Base-by-base conservation (phyloP, 2,888 invertebrate species). In the Lobophora halterata region DNA sequence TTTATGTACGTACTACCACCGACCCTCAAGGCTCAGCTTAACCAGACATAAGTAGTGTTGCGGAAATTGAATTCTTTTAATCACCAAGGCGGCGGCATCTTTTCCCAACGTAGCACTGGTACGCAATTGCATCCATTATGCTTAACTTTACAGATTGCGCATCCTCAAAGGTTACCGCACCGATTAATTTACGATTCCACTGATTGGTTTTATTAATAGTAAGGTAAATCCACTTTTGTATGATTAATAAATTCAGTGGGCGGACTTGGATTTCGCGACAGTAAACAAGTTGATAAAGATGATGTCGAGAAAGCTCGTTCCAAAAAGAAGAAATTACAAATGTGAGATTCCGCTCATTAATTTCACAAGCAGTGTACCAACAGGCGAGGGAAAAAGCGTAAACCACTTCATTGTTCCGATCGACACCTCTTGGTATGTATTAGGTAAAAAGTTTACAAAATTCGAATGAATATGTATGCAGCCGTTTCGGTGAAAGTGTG, bases 51-150 rank as follows among this genome's bases (percentile, higher is more conserved):
- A n/a, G 2, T 5, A 21, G 10, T 47, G 65, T 62, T 66, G 62
- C 66, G 74, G 77, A 78, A 74, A 80, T 79, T 75, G 72, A 60
- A 75, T 66, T 68, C 66, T 72, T 77, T 79, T 79, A 76, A 81
- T 76, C 65, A 65, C 68, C 61, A 44, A 65, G 76, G 78, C 73
- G 71, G 66, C 17, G 12, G n/a, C n/a, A n/a, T n/a, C 71, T 58
- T 68, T 78, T 72, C 57, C 45, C 46, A 39, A 54, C 51, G 47
- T 57, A 56, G 61, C 55, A 41, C 51, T 41, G 49, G 49, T 55
- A 49, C 54, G 43, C 46, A 58, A 60, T 64, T 61, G 60, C 52
- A 50, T 29, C 2, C 29, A 24, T 36, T 38, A 33, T 13, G 27
- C 31, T 33, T 29, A 35, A 32, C 25, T 74, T 71, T 58, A 62